These are phyloP conservation scores for Chionomys nivalis DNA, from an alignment of 2,113 vertebrate genomes.

Conservation along the genomic window DNA sequence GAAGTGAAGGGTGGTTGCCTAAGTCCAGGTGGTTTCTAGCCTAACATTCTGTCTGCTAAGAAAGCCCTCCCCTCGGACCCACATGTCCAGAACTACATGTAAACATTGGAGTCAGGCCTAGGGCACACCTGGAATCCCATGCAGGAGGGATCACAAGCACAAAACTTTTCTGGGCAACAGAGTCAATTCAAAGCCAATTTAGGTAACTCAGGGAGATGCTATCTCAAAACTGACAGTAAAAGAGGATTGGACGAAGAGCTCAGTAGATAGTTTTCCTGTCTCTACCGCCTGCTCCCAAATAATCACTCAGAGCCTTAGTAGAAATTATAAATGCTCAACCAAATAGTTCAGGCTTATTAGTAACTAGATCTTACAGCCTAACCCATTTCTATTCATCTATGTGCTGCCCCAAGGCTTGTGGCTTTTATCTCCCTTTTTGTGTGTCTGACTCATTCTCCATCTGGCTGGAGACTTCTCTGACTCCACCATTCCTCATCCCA, in stretches of 20 bases:
- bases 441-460: too few relatives aligned
- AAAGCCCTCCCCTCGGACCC: background rate
- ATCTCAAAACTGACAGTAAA: background rate
- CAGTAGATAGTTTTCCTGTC: background rate
- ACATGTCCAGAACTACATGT: background rate
- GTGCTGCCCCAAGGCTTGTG: too few relatives aligned
- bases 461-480: too few relatives aligned
- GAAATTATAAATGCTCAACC: too few relatives aligned
- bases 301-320: too few relatives aligned
- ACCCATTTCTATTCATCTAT: too few relatives aligned
- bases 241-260: background rate
- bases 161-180: background rate
- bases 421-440: too few relatives aligned
- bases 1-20: background rate
- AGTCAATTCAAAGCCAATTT: background rate
- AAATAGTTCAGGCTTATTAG: too few relatives aligned
- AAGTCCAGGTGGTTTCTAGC: background rate
- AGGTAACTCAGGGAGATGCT: background rate
- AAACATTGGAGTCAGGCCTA: background rate
- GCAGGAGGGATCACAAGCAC: background rate
- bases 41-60: slow-evolving; percentile 8
- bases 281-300: too few relatives aligned
- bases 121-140: background rate
- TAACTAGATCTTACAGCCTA: too few relatives aligned
- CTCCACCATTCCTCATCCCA: too few relatives aligned